Evolutionary conservation across 2,888 invertebrate species (phyloP).

Genomic region (Stenodera caucasica): DNA sequence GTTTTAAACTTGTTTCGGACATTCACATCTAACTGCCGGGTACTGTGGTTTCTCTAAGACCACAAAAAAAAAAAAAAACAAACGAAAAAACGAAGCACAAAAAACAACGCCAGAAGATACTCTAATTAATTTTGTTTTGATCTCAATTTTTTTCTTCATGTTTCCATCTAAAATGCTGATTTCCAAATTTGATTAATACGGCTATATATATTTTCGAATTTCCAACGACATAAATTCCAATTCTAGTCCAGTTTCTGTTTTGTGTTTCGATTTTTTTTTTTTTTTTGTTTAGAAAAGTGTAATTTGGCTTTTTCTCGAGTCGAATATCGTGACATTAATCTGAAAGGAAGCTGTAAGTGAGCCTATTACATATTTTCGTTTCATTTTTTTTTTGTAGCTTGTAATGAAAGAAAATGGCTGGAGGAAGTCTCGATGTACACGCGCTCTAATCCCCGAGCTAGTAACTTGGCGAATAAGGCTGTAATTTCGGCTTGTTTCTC

Average conservation of each 20-base stretch:
- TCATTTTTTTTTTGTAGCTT: neutral
- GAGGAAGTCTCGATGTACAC: conserved; percentile 4
- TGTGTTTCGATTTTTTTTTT: neutral
- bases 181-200: neutral
- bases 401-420: neutral
- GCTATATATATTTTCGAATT: neutral
- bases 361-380: neutral
- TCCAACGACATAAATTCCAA: neutral
- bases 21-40: conserved; percentile 3
- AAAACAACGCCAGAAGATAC: no score
- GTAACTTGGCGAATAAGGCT: neutral
- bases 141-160: neutral
- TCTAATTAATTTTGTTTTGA: neutral
- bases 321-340: conserved; percentile 4
- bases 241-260: neutral
- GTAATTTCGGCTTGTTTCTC: neutral
- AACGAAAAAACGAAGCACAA: neutral
- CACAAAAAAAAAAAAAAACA: neutral
- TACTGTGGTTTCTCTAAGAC: neutral
- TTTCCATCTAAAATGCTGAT: neutral
- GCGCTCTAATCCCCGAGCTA: neutral
- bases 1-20: neutral
- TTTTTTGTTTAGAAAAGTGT: neutral
- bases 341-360: conserved; percentile 2
- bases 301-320: neutral